Evolutionary conservation across 2,888 invertebrate genomes (phyloP), one percentile per base, ranked within the genome.

Genomic region (Smittia sp.): DNA sequence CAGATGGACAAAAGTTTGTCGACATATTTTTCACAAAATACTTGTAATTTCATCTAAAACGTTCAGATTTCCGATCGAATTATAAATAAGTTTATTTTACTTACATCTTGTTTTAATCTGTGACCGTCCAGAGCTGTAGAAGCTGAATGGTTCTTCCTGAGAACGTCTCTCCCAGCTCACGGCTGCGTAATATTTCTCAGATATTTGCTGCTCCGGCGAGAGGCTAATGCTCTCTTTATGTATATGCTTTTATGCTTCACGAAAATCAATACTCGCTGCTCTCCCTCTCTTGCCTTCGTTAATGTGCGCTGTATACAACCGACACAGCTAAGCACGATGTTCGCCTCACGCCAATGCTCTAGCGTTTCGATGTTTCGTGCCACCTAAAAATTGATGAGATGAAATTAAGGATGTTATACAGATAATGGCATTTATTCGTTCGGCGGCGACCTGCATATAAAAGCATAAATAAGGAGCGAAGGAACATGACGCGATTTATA

Each of bases 1-100:
- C 18, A 69, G 69, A 54, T 54, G 15, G n/a, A 9, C 46, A 68
- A 46, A 68, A 68, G n/a, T n/a, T n/a, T 15, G 20, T 32, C 38
- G 13, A 18, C 13, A 25, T 24, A 25, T 13, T 0, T 68, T n/a
- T 7, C 3, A 11, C 1, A 18, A 68, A 22, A 4, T 7, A 68
- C 6, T 9, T 38, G 38, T 38, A 38, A 38, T 38, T 38, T 38
- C 7, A 38, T 9, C 11, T 38, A 38, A 38, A 38, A 9, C 38
- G 11, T 38, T n/a, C n/a, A 38, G 6, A 9, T 38, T 38, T 38
- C 11, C 6, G 11, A 38, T 38, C 38, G 11, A 9, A 38, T 38
- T 11, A 38, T 11, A 52, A 52, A n/a, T 39, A 39, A 39, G 39
- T 39, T 39, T 46, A 46, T 46, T 46, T 46, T 46, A 3, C n/a